These are phyloP conservation scores for Drosophila melanocephala DNA, from an alignment of 2,888 invertebrate species.

Conservation along the genomic window DNA sequence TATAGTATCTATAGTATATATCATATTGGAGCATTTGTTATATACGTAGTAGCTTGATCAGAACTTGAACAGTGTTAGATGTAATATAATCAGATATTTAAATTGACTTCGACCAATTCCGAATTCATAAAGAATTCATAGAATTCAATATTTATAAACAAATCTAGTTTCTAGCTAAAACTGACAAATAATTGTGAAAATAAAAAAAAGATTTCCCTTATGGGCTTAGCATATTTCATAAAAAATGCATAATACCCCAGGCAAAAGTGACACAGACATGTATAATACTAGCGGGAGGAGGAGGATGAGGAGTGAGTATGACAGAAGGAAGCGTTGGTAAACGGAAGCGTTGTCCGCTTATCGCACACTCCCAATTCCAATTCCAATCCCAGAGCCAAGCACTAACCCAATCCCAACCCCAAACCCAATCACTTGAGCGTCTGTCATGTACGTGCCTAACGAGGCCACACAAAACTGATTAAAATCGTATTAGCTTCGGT, in stretches of 20 bases:
- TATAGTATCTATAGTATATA: neutral
- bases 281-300: neutral
- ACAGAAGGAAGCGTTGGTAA: slow-evolving; percentile 9
- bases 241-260: neutral
- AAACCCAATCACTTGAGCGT: slow-evolving; percentile 69
- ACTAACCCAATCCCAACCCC: neutral
- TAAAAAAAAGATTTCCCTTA: neutral
- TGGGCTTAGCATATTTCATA: neutral
- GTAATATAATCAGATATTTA: neutral
- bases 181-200: too few species aligned
- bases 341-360: slow-evolving; percentile 66
- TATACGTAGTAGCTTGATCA: neutral
- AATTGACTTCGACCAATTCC: neutral
- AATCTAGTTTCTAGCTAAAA: neutral
- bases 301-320: neutral
- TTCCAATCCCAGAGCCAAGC: neutral
- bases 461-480: slow-evolving; percentile 74
- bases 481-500: slow-evolving; percentile 78
- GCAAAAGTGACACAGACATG: slow-evolving; percentile 14
- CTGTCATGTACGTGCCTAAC: slow-evolving; percentile 75
- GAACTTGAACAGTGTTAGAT: neutral
- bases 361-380: slow-evolving; percentile 64
- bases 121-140: neutral
- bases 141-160: neutral
- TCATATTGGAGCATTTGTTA: neutral